phyloP scores from a whole-genome alignment of 2,797 vertebrate species.

The Hephaestus fuliginosus region DNA sequence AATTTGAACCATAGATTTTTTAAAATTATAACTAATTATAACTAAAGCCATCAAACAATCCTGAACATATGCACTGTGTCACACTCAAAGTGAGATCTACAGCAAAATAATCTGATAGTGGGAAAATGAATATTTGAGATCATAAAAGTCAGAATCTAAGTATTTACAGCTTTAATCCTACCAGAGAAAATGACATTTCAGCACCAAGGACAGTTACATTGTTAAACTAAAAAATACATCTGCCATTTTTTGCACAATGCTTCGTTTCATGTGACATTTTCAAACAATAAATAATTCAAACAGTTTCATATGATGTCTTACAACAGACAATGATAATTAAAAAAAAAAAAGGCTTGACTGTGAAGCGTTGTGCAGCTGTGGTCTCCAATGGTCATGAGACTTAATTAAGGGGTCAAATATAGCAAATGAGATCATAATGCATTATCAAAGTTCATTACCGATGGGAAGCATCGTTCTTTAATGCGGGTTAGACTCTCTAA shows the following conservation, averaged over 20 bases:
- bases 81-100: background rate
- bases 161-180: background rate
- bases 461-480: constrained; percentile 44
- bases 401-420: constrained; percentile 57
- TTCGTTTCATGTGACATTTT: constrained; percentile 5
- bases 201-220: background rate
- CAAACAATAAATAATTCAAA: background rate
- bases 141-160: background rate
- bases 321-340: background rate
- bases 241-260: background rate
- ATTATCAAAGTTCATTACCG: constrained; percentile 53
- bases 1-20: background rate
- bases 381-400: constrained; percentile 38
- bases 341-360: constrained; percentile 12
- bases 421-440: constrained; percentile 49
- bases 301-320: background rate
- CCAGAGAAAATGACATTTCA: background rate
- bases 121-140: background rate
- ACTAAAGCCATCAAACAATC: no score
- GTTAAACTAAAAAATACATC: background rate
- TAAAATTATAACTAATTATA: background rate
- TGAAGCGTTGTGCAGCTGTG: constrained; percentile 22
- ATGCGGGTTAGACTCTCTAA: constrained; percentile 39
- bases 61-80: no score
- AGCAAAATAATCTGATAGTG: background rate